Percentiles rank a stretch among this genome's conserved stretches.
Evolutionary conservation across 2,113 vertebrate genomes (phyloP).

Genomic region (Pangasianodon hypophthalmus): DNA sequence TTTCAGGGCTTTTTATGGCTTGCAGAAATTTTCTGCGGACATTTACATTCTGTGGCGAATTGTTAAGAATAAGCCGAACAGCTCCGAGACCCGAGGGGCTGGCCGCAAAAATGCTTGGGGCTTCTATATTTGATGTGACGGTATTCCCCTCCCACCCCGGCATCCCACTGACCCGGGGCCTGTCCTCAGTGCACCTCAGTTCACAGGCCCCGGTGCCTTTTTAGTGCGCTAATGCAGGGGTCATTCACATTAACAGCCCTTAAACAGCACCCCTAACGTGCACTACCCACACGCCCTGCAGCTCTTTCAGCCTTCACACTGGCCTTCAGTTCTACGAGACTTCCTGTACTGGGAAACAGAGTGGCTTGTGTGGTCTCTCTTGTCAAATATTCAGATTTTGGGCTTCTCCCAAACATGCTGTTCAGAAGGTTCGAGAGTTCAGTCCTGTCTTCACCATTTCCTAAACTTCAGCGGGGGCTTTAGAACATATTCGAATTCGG

Average conservation of each 20-base stretch:
- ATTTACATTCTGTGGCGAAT: slow-evolving; percentile 80
- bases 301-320: slow-evolving; percentile 28
- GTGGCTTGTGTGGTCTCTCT: slow-evolving; percentile 9
- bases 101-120: slow-evolving; percentile 77
- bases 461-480: not conserved
- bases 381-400: slow-evolving; percentile 29
- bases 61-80: slow-evolving; percentile 76
- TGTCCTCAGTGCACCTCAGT: slow-evolving; percentile 71
- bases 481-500: not conserved
- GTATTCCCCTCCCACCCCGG: slow-evolving; percentile 67
- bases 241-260: slow-evolving; percentile 37
- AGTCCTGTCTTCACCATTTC: slow-evolving; percentile 18
- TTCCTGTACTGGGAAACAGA: not conserved
- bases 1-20: slow-evolving; percentile 76
- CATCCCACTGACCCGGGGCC: slow-evolving; percentile 71
- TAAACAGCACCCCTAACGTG: slow-evolving; percentile 27
- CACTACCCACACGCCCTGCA: slow-evolving; percentile 25
- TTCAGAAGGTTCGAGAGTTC: slow-evolving; percentile 16
- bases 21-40: slow-evolving; percentile 75
- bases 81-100: slow-evolving; percentile 69
- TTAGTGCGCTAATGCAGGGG: slow-evolving; percentile 27
- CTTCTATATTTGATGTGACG: slow-evolving; percentile 76
- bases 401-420: slow-evolving; percentile 2
- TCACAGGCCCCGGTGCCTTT: slow-evolving; percentile 25
- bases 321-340: not conserved